Conservation (phyloP, 1,140 invertebrate genomes). For the Chymomyza costata region DNA sequence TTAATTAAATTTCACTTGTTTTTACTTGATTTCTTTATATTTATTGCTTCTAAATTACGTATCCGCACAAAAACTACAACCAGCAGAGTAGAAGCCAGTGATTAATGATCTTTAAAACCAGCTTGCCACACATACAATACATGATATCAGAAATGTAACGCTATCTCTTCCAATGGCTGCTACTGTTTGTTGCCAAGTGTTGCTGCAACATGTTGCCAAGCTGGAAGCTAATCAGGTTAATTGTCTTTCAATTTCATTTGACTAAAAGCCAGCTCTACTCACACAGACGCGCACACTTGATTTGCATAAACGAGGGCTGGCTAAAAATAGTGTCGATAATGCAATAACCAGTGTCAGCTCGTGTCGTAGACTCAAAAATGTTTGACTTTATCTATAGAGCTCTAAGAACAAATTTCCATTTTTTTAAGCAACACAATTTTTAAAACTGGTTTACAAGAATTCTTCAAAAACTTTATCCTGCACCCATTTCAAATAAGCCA, state of each 20-base stretch:
- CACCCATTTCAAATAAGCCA: no score
- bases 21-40: constrained; percentile 69
- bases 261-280: constrained; percentile 34
- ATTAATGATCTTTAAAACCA: constrained; percentile 73
- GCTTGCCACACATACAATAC: constrained; percentile 22
- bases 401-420: no score
- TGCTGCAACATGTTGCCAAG: constrained; percentile 45
- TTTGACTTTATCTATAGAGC: no score
- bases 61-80: constrained; percentile 42
- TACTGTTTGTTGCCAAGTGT: constrained; percentile 18
- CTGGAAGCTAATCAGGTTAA: constrained; percentile 65
- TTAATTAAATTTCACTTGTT: constrained; percentile 54
- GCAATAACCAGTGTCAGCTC: no score
- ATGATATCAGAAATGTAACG: constrained; percentile 40
- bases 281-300: not conserved
- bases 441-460: no score
- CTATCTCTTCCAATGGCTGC: constrained; percentile 33
- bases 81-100: constrained; percentile 35
- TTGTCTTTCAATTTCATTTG: constrained; percentile 68
- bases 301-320: no score
- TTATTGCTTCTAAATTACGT: constrained; percentile 71
- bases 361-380: no score
- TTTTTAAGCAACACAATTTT: no score
- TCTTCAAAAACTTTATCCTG: no score
- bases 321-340: no score